Percentiles rank a stretch among this genome's conserved stretches.
Evolutionary conservation across 1,140 invertebrate species (phyloP).

Genomic region (Aphaenogaster rudis): DNA sequence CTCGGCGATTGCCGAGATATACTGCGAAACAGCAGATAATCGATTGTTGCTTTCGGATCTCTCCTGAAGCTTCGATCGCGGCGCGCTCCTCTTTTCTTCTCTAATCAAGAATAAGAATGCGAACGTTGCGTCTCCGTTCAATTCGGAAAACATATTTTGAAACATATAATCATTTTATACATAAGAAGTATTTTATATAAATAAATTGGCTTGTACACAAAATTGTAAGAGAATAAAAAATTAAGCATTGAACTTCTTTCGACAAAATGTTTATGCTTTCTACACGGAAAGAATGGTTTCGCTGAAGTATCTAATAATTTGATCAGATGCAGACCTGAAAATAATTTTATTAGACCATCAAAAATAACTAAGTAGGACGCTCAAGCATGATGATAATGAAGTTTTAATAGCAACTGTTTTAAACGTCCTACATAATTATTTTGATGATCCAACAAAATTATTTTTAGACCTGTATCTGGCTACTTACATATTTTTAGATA

Average conservation of each 20-base stretch:
- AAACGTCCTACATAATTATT: too few relatives aligned
- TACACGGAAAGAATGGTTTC: too few relatives aligned
- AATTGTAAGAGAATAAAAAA: background rate
- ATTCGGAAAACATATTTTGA: background rate
- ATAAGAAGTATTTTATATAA: background rate
- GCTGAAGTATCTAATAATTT: too few relatives aligned
- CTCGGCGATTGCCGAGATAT: slow-evolving; percentile 39
- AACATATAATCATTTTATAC: too few relatives aligned
- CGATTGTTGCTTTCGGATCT: slow-evolving; percentile 31
- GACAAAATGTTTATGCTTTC: background rate
- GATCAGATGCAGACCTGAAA: too few relatives aligned
- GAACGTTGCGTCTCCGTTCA: background rate
- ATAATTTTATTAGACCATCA: too few relatives aligned
- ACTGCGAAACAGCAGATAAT: slow-evolving; percentile 38
- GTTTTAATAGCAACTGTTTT: too few relatives aligned
- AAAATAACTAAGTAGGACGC: too few relatives aligned
- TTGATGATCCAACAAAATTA: too few relatives aligned
- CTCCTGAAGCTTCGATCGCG: background rate
- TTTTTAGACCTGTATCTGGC: too few relatives aligned
- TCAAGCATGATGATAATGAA: too few relatives aligned
- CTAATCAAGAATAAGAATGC: background rate
- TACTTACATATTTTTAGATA: too few relatives aligned
- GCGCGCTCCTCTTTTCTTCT: background rate
- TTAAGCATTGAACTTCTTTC: background rate
- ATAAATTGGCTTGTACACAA: background rate